Base-by-base conservation (phyloP, 30 jellyfish, hydroid and myxozoan species). In the Hydra vulgaris region DNA sequence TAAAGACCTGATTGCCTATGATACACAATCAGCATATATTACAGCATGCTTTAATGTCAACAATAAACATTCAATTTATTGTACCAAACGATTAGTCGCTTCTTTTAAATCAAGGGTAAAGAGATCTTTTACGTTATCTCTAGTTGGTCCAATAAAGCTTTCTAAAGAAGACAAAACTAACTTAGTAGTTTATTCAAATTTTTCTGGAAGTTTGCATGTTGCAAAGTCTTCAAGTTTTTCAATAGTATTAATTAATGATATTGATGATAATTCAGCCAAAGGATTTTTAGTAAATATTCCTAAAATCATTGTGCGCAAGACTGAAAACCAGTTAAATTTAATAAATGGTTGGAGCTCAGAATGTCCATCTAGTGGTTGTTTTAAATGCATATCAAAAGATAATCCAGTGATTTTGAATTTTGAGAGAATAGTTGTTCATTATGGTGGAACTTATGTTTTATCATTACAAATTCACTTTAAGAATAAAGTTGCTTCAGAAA, bases 261-360 rank as follows among this genome's bases (percentile, higher is more conserved):
- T n/a, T n/a, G n/a, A 23, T n/a, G 75, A 23, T 3, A 23, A 23
- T 3, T 20, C 26, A n/a, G 27, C 75, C 8, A 68, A 68, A 68
- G 75, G 75, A 8, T 68, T 68, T 68, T n/a, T 68, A 3, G 75
- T 16, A 68, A 68, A 3, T 15, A 7, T 68, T 3, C 75, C 75
- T 3, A 20, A 16, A 68, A 8, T 23, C 12, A 68, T 4, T 1
- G 25, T 68, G 16, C 75, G 75, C 16, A 3, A 3, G 25, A 68
- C 15, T n/a, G 16, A n/a, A n/a, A 68, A 23, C 27, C 8, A 68
- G 7, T 68, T 7, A 16, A 23, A 15, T 68, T 20, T 23, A 68
- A 68, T 68, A n/a, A 68, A 8, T n/a, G 75, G 75, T 8, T 68
- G 75, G 75, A 68, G 15, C 8, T 4, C 75, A n/a, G 75, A 68